Conservation (phyloP, 2,888 invertebrate genomes). For the Cryptus viduatorius region DNA sequence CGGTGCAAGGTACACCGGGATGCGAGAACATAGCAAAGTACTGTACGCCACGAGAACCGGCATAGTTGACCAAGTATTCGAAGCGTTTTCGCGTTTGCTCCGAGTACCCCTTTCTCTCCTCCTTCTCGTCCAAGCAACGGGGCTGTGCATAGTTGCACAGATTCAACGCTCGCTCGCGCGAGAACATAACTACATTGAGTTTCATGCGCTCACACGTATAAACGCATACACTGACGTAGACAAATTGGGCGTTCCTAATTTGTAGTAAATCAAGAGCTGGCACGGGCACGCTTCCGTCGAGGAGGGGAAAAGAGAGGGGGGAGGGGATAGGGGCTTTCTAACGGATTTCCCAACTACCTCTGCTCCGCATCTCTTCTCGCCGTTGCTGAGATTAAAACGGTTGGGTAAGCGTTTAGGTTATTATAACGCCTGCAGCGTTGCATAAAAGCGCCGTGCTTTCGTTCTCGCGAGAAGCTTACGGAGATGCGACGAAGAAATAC, state of each 20-base stretch:
- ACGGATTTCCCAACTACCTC: constrained; percentile 10
- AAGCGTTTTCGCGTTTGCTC: constrained; percentile 28
- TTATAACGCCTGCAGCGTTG: constrained; percentile 68
- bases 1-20: neutral
- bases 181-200: constrained; percentile 41
- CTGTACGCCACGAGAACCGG: constrained; percentile 54
- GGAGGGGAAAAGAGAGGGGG: no score
- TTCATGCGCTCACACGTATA: constrained; percentile 22
- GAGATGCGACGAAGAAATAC: constrained; percentile 64
- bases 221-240: constrained; percentile 22
- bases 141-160: constrained; percentile 61
- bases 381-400: constrained; percentile 66
- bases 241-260: constrained; percentile 73
- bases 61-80: constrained; percentile 78
- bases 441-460: constrained; percentile 60
- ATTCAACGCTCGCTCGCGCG: constrained; percentile 32
- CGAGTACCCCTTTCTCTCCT: constrained; percentile 11
- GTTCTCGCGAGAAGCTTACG: constrained; percentile 44
- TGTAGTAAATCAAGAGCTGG: constrained; percentile 70
- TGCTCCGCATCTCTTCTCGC: constrained; percentile 43
- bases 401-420: constrained; percentile 61
- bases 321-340: constrained; percentile 45
- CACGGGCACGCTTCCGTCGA: constrained; percentile 48
- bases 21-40: constrained; percentile 62
- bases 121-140: neutral